A percentile compares a stretch with the other conserved stretches of the same genome.
These are phyloP conservation scores for Eilema griseolum DNA, from an alignment of 2,888 invertebrate species.

Conservation along the genomic window DNA sequence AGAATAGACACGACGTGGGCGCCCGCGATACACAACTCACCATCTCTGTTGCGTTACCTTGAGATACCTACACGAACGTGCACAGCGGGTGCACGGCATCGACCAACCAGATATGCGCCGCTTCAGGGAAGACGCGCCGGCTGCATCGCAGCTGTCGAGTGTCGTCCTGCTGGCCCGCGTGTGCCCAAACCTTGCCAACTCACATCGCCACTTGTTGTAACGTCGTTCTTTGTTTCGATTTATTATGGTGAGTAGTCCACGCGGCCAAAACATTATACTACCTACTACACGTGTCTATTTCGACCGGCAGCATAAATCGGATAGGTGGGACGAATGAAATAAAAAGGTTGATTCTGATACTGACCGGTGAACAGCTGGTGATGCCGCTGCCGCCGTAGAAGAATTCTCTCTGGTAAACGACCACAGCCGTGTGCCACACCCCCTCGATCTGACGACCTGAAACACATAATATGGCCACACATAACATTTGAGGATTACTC, in stretches of 20 bases:
- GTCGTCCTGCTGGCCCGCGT: constrained; percentile 25
- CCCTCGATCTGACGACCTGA: constrained; percentile 95
- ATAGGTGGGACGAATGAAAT: neutral
- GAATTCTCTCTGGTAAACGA: constrained; percentile 94
- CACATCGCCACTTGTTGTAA: constrained; percentile 11
- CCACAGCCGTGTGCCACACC: constrained; percentile 98
- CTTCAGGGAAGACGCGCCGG: neutral
- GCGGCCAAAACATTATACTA: neutral
- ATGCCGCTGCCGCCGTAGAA: constrained; percentile 95
- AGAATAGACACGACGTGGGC: constrained; percentile 46
- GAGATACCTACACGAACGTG: constrained; percentile 14
- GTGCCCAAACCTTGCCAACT: constrained; percentile 27
- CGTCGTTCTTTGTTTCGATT: constrained; percentile 18
- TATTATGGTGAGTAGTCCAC: constrained; percentile 15
- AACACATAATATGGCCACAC: constrained; percentile 16
- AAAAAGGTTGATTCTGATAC: constrained; percentile 65
- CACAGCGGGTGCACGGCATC: neutral
- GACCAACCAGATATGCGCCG: neutral
- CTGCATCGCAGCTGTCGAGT: constrained; percentile 16
- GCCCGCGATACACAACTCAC: constrained; percentile 24
- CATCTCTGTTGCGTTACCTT: constrained; percentile 14
- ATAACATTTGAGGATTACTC: neutral
- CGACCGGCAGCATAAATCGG: neutral
- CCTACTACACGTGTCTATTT: neutral
- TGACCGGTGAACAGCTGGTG: constrained; percentile 92